Evolutionary conservation across 2,113 vertebrate species (phyloP).

Genomic region (Cryptomyrus ogoouensis): DNA sequence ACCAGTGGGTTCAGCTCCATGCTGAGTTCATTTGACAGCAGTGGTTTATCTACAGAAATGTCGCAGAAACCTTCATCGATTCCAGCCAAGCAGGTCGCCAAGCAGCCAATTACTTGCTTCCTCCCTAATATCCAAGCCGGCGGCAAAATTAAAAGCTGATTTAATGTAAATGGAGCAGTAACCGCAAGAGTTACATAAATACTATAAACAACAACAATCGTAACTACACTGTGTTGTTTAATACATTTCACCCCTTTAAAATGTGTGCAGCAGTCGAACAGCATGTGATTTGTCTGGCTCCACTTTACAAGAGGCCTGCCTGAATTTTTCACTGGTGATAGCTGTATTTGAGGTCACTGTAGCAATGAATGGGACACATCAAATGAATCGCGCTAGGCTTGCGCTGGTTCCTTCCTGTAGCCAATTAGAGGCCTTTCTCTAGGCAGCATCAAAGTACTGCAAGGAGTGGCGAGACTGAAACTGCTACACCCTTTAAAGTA

Average conservation of each 20-base stretch:
- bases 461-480: background rate
- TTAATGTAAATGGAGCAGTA: background rate
- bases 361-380: slow-evolving; percentile 37
- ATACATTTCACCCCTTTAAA: slow-evolving; percentile 10
- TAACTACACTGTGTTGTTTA: slow-evolving; percentile 5
- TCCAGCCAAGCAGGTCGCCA: background rate
- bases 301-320: slow-evolving; percentile 27
- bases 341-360: slow-evolving; percentile 38
- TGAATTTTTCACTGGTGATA: slow-evolving; percentile 34
- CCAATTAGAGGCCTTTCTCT: slow-evolving; percentile 40
- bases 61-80: background rate
- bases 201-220: slow-evolving; percentile 15
- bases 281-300: slow-evolving; percentile 36
- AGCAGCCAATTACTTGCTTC: background rate
- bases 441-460: slow-evolving; percentile 24
- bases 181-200: background rate
- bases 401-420: slow-evolving; percentile 37
- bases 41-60: slow-evolving; percentile 43
- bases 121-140: background rate
- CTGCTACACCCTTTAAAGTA: slow-evolving; percentile 29
- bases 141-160: background rate
- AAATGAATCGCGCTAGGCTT: slow-evolving; percentile 34
- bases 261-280: slow-evolving; percentile 10
- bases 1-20: slow-evolving; percentile 70
- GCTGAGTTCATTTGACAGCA: slow-evolving; percentile 70